Conservation (phyloP, 2,888 invertebrate genomes). For the Allacma fusca region DNA sequence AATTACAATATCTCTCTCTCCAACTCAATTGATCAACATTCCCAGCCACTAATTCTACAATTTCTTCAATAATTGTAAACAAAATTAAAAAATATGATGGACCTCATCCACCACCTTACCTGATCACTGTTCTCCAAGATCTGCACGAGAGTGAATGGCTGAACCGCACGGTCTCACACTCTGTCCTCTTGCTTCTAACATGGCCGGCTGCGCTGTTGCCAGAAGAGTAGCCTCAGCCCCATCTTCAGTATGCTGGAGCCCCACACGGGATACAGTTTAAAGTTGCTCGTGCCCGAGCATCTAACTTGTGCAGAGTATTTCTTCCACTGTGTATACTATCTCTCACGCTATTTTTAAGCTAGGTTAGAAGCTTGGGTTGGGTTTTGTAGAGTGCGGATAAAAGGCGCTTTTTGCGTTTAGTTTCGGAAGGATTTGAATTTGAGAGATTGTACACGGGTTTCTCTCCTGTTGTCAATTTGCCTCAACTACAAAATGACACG, state of each 20-base stretch:
- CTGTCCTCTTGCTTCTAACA: conserved; percentile 8
- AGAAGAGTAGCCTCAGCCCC: not conserved
- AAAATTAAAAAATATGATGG: too few relatives aligned
- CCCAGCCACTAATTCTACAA: not conserved
- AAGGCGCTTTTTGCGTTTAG: not conserved
- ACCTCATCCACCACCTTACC: not conserved
- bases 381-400: not conserved
- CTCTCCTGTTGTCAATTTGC: conserved; percentile 3
- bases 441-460: conserved; percentile 24
- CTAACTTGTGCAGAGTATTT: too few relatives aligned
- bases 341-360: not conserved
- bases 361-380: not conserved
- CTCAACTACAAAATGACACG: not conserved
- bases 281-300: not conserved
- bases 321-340: too few relatives aligned
- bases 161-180: conserved; percentile 22
- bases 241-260: too few relatives aligned
- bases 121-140: not conserved
- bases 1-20: not conserved
- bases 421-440: conserved; percentile 6
- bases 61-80: conserved; percentile 10
- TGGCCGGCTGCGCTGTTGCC: conserved; percentile 24
- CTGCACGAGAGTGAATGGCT: conserved; percentile 26
- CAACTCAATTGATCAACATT: too few relatives aligned
- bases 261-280: too few relatives aligned